Base-by-base conservation (phyloP, 1,140 invertebrate species). In the Drosophila sturtevanti region DNA sequence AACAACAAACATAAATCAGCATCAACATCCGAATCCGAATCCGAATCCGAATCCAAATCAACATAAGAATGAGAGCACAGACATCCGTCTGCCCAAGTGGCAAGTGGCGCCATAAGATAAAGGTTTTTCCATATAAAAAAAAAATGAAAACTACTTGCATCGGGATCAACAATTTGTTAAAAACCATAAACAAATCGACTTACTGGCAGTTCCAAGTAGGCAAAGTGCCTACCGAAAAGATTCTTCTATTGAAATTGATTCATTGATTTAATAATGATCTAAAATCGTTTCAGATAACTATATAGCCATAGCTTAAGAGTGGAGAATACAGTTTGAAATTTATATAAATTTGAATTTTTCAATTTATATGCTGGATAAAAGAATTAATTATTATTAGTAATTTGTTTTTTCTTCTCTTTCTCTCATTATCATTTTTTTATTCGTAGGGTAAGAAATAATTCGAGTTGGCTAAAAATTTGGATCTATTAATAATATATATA, bases 1-100 rank as follows among this genome's bases (percentile, higher is more conserved):
- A 22, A 48, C 37, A 34, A 37, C 69, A 85, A 34, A 37, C 69
- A 85, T 86, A 85, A 85, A 85, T 85, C 81, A 81, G 81, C 41
- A 48, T 44, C 14, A 14, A 14, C 41, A 44, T 16, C 41, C 41
- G 14, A 31, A 31, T 24, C 24, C 4, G 24, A 85, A 85, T 85
- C 81, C 77, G 77, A 7, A 44, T 24, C 24, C 24, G 2, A 24
- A 24, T 21, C 14, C 21, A 48, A 56, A 56, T 56, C 54, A 56
- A 27, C 31, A 34, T 56, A 34, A 56, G 27, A 56, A 55, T 16
- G 24, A 56, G 27, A 34, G 7, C 52, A 54, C 24, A 31, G 22
- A 54, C 27, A 56, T 56, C 31, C 27, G 41, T 48, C 41, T 21
- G 41, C 11, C 16, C 41, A n/a, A n/a, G n/a, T n/a, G n/a, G 41